Percentiles rank a stretch among this genome's conserved stretches.
phyloP scores from a whole-genome alignment of 2,113 vertebrate species.

The Pachypanchax playfairii region DNA sequence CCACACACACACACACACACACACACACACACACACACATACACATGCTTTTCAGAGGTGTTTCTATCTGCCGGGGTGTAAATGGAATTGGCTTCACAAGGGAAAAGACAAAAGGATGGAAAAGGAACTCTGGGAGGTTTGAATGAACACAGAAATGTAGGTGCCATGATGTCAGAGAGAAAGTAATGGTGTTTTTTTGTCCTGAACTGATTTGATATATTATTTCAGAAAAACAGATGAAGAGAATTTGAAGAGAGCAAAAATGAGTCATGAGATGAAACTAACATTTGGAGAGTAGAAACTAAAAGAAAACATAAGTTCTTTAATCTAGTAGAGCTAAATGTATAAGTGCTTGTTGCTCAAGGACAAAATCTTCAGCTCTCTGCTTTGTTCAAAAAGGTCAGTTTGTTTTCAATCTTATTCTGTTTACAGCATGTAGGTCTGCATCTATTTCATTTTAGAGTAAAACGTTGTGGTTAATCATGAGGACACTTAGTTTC shows the following conservation, averaged over 20 bases:
- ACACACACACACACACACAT: too few species aligned
- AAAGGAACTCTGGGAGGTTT: neutral
- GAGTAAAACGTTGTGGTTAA: too few species aligned
- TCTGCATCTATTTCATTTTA: too few species aligned
- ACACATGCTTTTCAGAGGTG: constrained; percentile 35
- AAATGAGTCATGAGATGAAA: neutral
- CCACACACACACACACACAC: too few species aligned
- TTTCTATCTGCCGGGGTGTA: constrained; percentile 41
- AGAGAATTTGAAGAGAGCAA: neutral
- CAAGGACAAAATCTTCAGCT: neutral
- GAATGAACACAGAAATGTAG: neutral
- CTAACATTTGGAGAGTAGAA: too few species aligned
- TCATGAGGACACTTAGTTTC: neutral
- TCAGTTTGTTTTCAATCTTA: neutral
- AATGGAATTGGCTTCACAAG: constrained; percentile 46
- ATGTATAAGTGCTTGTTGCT: too few species aligned
- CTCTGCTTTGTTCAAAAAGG: neutral
- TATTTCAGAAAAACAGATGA: neutral
- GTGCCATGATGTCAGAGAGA: neutral
- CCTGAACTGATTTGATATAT: too few species aligned
- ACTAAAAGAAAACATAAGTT: too few species aligned
- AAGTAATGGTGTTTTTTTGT: too few species aligned
- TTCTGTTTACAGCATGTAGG: too few species aligned
- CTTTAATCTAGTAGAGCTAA: too few species aligned
- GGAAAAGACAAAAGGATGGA: constrained; percentile 16